These are phyloP conservation scores for Drosophila atripex DNA, from an alignment of 2,888 invertebrate species.

Conservation along the genomic window DNA sequence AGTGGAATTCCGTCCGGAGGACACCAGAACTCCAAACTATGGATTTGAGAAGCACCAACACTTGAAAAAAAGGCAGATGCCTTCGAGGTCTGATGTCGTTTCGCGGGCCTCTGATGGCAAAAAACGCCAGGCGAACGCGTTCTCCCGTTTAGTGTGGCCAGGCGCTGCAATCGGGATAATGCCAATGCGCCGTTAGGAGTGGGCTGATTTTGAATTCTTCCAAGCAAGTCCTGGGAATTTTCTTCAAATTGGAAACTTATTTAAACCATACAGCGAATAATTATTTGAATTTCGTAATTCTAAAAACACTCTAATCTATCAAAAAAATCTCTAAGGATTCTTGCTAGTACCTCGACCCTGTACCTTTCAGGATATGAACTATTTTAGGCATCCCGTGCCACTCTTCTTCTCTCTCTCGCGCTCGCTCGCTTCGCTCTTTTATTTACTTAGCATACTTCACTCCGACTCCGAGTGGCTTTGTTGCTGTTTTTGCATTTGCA, in stretches of 20 bases:
- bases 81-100: neutral
- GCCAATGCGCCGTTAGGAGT: neutral
- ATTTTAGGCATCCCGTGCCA: constrained; percentile 25
- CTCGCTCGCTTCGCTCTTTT: constrained; percentile 19
- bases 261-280: too few relatives aligned
- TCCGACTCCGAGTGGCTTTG: constrained; percentile 27
- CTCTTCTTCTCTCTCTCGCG: constrained; percentile 14
- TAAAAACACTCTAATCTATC: too few relatives aligned
- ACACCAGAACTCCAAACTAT: neutral
- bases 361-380: too few relatives aligned
- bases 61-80: neutral
- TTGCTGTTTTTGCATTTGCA: constrained; percentile 49
- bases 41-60: neutral
- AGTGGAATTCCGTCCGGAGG: neutral
- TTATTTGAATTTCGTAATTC: too few relatives aligned
- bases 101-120: neutral
- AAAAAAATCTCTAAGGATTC: too few relatives aligned
- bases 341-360: too few relatives aligned
- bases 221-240: neutral
- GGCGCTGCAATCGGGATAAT: neutral
- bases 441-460: constrained; percentile 65
- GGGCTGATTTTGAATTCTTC: neutral
- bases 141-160: neutral
- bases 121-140: neutral
- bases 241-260: neutral